Base-by-base conservation (phyloP, 2,797 vertebrate species). In the Nannoperca obscura region DNA sequence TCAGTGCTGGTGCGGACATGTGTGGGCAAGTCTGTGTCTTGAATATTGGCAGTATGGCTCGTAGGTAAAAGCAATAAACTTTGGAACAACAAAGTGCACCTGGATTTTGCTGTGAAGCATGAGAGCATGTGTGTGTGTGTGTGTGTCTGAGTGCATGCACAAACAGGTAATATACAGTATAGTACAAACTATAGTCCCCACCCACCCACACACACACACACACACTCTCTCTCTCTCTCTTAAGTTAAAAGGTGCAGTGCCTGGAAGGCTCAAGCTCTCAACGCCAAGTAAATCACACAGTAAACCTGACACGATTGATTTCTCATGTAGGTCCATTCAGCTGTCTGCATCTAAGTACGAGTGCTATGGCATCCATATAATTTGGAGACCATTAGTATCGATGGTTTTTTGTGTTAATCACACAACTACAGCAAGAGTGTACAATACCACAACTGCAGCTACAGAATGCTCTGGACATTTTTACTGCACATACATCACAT, bases 41-140 rank as follows among this genome's bases (percentile, higher is more conserved):
- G 87, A 89, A 82, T 78, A 83, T 90, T 91, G 89, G 91, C 87
- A 89, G 63, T 67, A 71, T 14, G 44, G 80, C 84, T 86, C 74
- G 86, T 86, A 83, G 85, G 86, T 89, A 81, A 93, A 88, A 81
- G 92, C 85, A 84, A 88, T 91, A 92, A 91, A 93, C 76, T 91
- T 86, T 79, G 66, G 74, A 92, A 93, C 89, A 93, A 92, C 90
- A 93, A 91, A 90, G 91, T 87, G 85, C 93, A 94, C 90, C 93
- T 94, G 93, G 91, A 90, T 90, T 90, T 76, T 54, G 64, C 82
- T 71, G 69, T 71, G 84, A 81, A 82, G 79, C 78, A 53, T 64
- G 54, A 75, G 59, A 76, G 54, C n/a, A 8, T 58, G 2, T 76
- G 47, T 62, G 78, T 63, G 62, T 32, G 68, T 15, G 40, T 60